Percentiles rank a stretch among this genome's conserved stretches.
Evolutionary conservation across 2,113 vertebrate species (phyloP).

Genomic region (Pseudorhombus dupliciocellatus): DNA sequence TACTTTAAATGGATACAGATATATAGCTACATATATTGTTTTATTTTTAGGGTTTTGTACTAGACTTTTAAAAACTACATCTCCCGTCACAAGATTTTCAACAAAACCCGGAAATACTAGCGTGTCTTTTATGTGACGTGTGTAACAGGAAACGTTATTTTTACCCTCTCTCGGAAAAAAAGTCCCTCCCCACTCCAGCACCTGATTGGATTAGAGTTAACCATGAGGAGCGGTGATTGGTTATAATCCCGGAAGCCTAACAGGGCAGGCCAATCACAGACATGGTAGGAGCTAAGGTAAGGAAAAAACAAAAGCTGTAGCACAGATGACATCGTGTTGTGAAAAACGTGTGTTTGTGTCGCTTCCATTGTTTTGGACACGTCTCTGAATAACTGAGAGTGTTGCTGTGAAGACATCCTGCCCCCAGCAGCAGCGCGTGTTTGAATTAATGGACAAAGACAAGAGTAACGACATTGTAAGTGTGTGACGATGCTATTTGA

Average conservation of each 20-base stretch:
- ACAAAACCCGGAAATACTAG: conserved; percentile 63
- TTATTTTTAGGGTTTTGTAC: too few species aligned
- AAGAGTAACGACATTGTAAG: conserved; percentile 73
- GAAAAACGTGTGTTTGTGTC: neutral
- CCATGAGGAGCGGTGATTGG: neutral
- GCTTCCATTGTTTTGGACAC: neutral
- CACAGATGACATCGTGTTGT: neutral
- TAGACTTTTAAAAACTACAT: conserved; percentile 19
- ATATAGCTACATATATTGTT: too few species aligned
- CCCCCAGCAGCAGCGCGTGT: neutral
- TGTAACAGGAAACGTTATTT: neutral
- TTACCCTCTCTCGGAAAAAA: neutral
- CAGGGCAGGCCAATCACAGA: neutral
- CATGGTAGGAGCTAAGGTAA: neutral
- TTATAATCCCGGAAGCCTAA: neutral
- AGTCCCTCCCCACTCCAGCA: neutral
- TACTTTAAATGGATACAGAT: too few species aligned
- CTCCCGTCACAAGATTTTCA: conserved; percentile 48
- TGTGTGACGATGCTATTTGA: conserved; percentile 24
- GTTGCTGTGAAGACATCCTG: neutral
- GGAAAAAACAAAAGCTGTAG: conserved; percentile 2
- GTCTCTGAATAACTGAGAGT: neutral
- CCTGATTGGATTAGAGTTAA: neutral
- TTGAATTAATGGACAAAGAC: conserved; percentile 76
- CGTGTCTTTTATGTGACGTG: neutral